These are phyloP conservation scores for Cantharis nigra DNA, from an alignment of 2,888 invertebrate species.

Conservation along the genomic window DNA sequence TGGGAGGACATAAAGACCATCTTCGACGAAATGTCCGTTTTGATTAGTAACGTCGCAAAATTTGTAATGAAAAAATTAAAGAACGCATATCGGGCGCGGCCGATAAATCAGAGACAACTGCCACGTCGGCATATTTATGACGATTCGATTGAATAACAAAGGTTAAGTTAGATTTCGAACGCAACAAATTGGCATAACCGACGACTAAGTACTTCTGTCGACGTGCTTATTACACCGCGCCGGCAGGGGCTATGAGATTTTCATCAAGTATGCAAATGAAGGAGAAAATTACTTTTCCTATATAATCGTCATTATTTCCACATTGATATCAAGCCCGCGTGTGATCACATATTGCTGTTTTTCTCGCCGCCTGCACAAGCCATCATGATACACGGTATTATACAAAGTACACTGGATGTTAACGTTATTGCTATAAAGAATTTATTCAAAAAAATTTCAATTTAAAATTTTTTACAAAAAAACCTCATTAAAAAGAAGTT, in stretches of 20 bases:
- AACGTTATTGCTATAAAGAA: constrained; percentile 3
- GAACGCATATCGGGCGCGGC: constrained; percentile 1
- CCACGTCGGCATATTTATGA: constrained; percentile 12
- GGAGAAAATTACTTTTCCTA: constrained; percentile 59
- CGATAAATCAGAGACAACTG: constrained; percentile 8
- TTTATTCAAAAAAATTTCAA: background rate
- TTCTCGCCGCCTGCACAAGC: constrained; percentile 41
- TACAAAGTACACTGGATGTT: constrained; percentile 26
- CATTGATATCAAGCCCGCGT: constrained; percentile 55
- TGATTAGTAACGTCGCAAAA: constrained; percentile 24
- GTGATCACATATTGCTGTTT: constrained; percentile 55
- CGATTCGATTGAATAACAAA: constrained; percentile 2
- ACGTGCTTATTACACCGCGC: constrained; percentile 28
- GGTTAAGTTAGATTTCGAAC: background rate
- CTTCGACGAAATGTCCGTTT: constrained; percentile 15
- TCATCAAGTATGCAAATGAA: constrained; percentile 59
- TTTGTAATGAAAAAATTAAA: constrained; percentile 25
- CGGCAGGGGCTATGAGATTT: constrained; percentile 52
- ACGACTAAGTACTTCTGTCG: constrained; percentile 27
- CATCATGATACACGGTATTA: constrained; percentile 32
- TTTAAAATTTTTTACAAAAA: background rate
- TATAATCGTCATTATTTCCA: constrained; percentile 59
- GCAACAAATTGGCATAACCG: constrained; percentile 24
- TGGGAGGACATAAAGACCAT: constrained; percentile 31
- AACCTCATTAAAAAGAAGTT: background rate